Evolutionary conservation across 2,888 invertebrate genomes (phyloP), one percentile per base, ranked within the genome.

Genomic region (Sphaeridia pumilis): DNA sequence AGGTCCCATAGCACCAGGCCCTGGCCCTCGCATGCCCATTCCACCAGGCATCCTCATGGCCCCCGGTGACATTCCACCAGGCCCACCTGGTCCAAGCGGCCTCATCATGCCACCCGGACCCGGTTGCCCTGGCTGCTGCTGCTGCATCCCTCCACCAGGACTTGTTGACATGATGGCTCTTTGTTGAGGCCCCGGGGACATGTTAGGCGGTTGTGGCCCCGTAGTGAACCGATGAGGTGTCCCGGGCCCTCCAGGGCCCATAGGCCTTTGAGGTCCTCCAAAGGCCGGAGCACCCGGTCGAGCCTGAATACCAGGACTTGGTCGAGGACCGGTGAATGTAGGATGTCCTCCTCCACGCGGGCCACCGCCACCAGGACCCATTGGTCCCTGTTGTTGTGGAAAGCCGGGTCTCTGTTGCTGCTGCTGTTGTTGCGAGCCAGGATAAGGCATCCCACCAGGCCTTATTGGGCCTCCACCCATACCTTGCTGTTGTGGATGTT

Each of bases 221-320:
- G n/a, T n/a, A 35, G 59, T 64, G 52, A 61, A 61, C 21, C 65
- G 55, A 43, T 63, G 61, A 38, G 66, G 66, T 45, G 59, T 61
- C 4, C 65, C 66, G 21, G 59, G 59, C 14, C 61, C 57, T 25
- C 64, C 65, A 5, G 38, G 5, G 55, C 58, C 54, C 5, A 58
- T 59, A 48, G 63, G 50, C 34, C 58, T 56, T 38, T 60, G 63
- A 25, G 61, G 63, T 17, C 64, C 60, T 17, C 64, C 61, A 52
- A 63, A 62, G n/a, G 56, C 57, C 1, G 63, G 63, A 53, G 64
- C 60, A 27, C 56, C 60, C 26, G 57, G 57, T n/a, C 63, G 63
- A 47, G 60, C 58, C 26, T 38, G 46, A 34, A 61, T 57, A 36
- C 64, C 64, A 50, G 65, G 60, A 52, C 57, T 60, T 45, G 63